These are phyloP conservation scores for Blastobasis lacticolella DNA, from an alignment of 2,888 invertebrate genomes.

Conservation along the genomic window DNA sequence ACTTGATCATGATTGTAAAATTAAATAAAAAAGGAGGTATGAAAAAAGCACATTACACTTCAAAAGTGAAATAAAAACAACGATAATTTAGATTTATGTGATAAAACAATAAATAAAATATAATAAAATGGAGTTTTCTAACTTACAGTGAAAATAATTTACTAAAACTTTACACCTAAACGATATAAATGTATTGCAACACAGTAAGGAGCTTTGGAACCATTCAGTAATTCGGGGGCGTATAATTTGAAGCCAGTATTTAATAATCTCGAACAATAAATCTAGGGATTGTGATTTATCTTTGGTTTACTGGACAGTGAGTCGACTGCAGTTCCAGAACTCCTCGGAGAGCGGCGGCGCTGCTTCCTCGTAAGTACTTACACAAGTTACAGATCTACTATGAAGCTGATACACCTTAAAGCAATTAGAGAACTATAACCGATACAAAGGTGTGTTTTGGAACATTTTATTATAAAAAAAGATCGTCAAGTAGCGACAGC, in stretches of 20 bases:
- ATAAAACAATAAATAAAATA: constrained; percentile 63
- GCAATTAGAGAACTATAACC: constrained; percentile 61
- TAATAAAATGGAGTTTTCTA: constrained; percentile 62
- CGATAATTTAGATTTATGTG: constrained; percentile 56
- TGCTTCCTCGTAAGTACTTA: constrained; percentile 68
- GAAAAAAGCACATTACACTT: constrained; percentile 70
- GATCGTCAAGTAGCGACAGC: no score
- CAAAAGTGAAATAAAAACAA: constrained; percentile 55
- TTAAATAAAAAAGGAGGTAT: constrained; percentile 65
- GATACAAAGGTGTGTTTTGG: constrained; percentile 22
- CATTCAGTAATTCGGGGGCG: constrained; percentile 54
- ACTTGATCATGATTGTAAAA: constrained; percentile 70
- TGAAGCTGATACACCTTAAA: constrained; percentile 63
- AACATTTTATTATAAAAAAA: no score
- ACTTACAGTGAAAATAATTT: constrained; percentile 71
- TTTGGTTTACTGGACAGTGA: constrained; percentile 61
- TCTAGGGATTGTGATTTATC: constrained; percentile 65
- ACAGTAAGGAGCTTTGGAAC: constrained; percentile 70
- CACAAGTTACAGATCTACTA: constrained; percentile 71
- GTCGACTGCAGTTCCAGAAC: constrained; percentile 62
- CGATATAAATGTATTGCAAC: constrained; percentile 70
- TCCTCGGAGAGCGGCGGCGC: constrained; percentile 46
- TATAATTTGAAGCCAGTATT: constrained; percentile 49
- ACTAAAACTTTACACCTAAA: constrained; percentile 70
- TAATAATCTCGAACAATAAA: constrained; percentile 56